Base-by-base conservation (phyloP, 2,797 vertebrate species). In the Muraenolepis orangiensis region DNA sequence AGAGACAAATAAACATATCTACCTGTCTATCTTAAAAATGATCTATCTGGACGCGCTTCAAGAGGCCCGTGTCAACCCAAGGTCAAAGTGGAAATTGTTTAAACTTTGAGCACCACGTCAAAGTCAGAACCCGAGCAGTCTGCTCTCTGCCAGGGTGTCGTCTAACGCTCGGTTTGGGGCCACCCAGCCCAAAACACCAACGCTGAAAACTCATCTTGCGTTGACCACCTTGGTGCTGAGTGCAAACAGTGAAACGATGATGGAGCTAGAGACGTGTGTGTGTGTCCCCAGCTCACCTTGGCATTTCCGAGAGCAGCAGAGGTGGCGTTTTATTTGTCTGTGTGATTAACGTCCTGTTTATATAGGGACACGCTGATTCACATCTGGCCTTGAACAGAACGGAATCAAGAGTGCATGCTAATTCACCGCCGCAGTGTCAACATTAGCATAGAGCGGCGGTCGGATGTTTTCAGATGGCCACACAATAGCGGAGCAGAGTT, bases 371-470 rank as follows among this genome's bases (percentile, higher is more conserved):
- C 75, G 69, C 72, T 70, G 76, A 80, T 84, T 29, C 34, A 78
- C 78, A 79, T 75, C 72, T 31, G 29, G 30, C 16, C 5, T 16
- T 30, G 28, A 31, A 12, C 30, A 20, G 28, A 88, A 76, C 57
- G 16, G 51, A 80, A 77, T 73, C 64, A 61, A 71, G 28, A 34
- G 73, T 6, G 38, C 82, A 80, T 75, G 76, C 66, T 80, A 72
- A 84, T 84, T 70, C 73, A 11, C 38, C 38, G 74, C 28, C 68
- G 29, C 78, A 87, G 85, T 88, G 82, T 84, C 85, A 79, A 72
- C 46, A 88, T 86, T 85, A 79, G 77, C 80, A 85, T 86, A 80
- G 57, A 70, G 73, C 30, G 66, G 66, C 67, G 70, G 75, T 79
- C 76, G 74, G 75, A 14, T 1, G 34, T 3, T 2, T 66, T 30